These are phyloP conservation scores for Zaprionus tsacasi DNA, from an alignment of 1,140 invertebrate genomes.

Conservation along the genomic window DNA sequence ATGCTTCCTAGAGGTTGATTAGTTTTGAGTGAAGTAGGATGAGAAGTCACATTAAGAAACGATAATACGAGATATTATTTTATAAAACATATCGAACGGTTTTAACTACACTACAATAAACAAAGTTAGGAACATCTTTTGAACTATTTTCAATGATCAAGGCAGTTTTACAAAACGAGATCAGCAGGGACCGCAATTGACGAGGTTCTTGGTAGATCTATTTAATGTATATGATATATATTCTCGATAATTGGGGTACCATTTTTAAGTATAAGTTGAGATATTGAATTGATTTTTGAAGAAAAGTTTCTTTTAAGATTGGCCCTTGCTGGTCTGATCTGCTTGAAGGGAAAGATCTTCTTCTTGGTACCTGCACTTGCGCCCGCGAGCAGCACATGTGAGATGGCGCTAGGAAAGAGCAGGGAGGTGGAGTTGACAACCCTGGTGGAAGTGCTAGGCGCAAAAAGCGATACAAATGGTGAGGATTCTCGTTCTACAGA, in stretches of 20 bases:
- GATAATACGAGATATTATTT: slow-evolving; percentile 5
- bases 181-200: slow-evolving; percentile 18
- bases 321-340: slow-evolving; percentile 19
- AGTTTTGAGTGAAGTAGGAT: slow-evolving; percentile 10
- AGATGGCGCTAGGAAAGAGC: slow-evolving; percentile 77
- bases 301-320: neutral
- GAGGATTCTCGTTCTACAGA: slow-evolving; percentile 65
- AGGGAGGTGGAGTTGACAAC: slow-evolving; percentile 49
- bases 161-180: neutral
- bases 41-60: slow-evolving; percentile 18
- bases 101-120: slow-evolving; percentile 16
- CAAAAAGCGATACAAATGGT: slow-evolving; percentile 65
- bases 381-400: slow-evolving; percentile 65
- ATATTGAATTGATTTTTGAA: too few species aligned
- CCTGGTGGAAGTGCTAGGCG: slow-evolving; percentile 44
- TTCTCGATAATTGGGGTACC: too few species aligned
- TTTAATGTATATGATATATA: too few species aligned
- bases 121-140: neutral
- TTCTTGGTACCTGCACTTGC: slow-evolving; percentile 66
- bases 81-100: slow-evolving; percentile 8
- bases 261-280: too few species aligned
- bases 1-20: slow-evolving; percentile 28
- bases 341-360: neutral
- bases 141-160: neutral
- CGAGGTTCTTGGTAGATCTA: neutral